Evolutionary conservation across 2,113 vertebrate species (phyloP).

Genomic region (Lophura nycthemera): DNA sequence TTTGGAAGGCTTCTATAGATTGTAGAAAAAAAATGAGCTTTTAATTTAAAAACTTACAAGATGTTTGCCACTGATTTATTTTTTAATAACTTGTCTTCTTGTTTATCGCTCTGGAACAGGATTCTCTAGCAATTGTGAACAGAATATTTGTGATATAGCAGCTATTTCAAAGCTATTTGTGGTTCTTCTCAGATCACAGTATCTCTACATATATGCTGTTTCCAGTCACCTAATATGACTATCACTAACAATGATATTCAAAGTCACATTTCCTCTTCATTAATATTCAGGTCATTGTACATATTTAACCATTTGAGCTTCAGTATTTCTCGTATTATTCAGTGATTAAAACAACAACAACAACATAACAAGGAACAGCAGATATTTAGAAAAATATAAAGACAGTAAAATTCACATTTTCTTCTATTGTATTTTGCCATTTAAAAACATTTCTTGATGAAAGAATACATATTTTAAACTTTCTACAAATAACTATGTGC

Average conservation of each 20-base stretch:
- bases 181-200: not conserved
- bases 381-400: not conserved
- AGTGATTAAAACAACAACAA: not conserved
- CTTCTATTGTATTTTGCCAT: not conserved
- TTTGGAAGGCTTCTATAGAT: not conserved
- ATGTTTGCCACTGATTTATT: not conserved
- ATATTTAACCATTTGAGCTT: not conserved
- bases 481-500: not conserved
- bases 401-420: accelerated
- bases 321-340: accelerated
- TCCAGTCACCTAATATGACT: not conserved
- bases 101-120: not conserved
- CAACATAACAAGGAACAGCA: not conserved
- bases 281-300: not conserved
- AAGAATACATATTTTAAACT: not conserved
- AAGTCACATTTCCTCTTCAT: not conserved
- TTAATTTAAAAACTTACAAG: not conserved
- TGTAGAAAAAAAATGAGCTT: not conserved
- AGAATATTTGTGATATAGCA: not conserved
- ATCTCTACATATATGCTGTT: not conserved
- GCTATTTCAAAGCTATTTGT: not conserved
- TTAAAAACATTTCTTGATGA: not conserved
- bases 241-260: not conserved
- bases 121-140: not conserved
- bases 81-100: not conserved